Evolutionary conservation across 2,888 invertebrate species (phyloP).

Genomic region (Tupiocoris notatus): DNA sequence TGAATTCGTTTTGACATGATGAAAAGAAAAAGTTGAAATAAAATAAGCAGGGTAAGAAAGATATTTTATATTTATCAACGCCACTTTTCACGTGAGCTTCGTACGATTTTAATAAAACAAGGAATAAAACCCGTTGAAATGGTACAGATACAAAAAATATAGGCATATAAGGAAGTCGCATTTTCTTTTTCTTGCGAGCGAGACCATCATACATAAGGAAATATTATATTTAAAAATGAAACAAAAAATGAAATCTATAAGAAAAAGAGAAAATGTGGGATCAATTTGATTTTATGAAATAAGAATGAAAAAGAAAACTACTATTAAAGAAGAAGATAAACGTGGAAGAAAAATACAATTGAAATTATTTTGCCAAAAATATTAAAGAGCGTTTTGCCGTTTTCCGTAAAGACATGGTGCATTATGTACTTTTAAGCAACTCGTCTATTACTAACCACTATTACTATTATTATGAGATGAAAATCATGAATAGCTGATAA

Average conservation of each 20-base stretch:
- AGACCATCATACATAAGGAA: slow-evolving; percentile 9
- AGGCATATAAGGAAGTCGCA: neutral
- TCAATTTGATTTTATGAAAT: slow-evolving; percentile 9
- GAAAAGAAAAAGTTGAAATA: neutral
- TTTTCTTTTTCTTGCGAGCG: slow-evolving; percentile 24
- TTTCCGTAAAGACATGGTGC: neutral
- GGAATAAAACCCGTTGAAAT: slow-evolving; percentile 9
- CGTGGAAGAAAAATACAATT: slow-evolving; percentile 9
- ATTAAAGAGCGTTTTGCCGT: neutral
- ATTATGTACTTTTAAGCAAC: slow-evolving; percentile 14
- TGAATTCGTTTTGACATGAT: no score
- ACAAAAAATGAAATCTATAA: slow-evolving; percentile 3
- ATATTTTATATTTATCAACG: slow-evolving; percentile 27
- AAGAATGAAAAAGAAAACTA: neutral
- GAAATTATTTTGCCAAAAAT: slow-evolving; percentile 22
- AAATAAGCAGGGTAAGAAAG: slow-evolving; percentile 33
- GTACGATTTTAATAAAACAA: neutral
- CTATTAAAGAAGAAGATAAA: neutral
- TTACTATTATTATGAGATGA: neutral
- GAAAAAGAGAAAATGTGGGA: slow-evolving; percentile 31
- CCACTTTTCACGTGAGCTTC: slow-evolving; percentile 16
- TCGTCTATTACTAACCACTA: slow-evolving; percentile 13
- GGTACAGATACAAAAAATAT: slow-evolving; percentile 4
- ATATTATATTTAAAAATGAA: neutral
- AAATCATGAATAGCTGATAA: neutral